phyloP scores from a whole-genome alignment of 2,113 vertebrate genomes.

The Hypanus sabinus region DNA sequence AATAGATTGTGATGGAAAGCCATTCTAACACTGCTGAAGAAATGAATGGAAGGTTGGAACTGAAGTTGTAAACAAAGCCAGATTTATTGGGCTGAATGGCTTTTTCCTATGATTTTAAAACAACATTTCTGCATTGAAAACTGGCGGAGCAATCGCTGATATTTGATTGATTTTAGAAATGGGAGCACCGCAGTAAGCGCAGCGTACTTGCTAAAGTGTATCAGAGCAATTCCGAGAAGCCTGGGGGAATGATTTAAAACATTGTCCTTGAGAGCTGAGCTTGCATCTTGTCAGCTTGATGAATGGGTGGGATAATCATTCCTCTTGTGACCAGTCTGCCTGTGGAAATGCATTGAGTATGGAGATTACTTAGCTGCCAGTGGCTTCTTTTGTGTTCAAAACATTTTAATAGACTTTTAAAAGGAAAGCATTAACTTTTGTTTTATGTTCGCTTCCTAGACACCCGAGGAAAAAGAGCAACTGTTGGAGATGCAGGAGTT shows the following conservation, averaged over 20 bases:
- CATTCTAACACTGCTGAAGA: not conserved
- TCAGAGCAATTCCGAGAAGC: not conserved
- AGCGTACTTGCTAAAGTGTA: not conserved
- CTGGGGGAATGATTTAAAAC: conserved; percentile 2
- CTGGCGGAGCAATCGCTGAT: not conserved
- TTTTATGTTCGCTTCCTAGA: conserved; percentile 50
- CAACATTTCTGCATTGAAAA: not conserved
- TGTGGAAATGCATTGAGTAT: not conserved
- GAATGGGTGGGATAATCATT: not conserved
- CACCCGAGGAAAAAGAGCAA: conserved; percentile 81
- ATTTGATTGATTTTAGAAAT: not conserved
- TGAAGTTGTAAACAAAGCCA: not conserved
- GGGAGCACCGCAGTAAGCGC: not conserved
- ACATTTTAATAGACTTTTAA: not conserved
- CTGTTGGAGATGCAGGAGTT: conserved; percentile 80
- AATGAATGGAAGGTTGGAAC: not conserved
- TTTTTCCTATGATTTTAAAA: not conserved
- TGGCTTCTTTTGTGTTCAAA: not conserved
- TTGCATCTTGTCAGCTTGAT: not conserved
- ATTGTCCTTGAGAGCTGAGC: conserved; percentile 9
- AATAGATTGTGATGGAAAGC: not conserved
- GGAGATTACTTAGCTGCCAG: not conserved
- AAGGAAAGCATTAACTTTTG: too few relatives aligned
- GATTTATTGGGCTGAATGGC: not conserved
- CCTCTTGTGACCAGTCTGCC: conserved; percentile 1